Evolutionary conservation across 2,888 invertebrate genomes (phyloP).

Genomic region (Drosophila planitibia): DNA sequence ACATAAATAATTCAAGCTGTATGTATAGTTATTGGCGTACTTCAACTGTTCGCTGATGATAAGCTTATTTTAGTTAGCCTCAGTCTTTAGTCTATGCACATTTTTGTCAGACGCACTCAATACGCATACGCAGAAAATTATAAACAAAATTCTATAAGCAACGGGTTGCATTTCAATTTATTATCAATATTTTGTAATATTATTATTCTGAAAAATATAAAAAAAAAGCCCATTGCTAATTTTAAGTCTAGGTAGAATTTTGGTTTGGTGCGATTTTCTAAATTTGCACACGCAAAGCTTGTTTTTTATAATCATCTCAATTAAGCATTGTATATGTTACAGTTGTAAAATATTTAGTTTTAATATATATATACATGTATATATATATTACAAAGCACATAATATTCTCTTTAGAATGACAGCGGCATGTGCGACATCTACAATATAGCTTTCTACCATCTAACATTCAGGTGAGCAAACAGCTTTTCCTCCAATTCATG

Average conservation of each 20-base stretch:
- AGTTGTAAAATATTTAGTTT: not conserved
- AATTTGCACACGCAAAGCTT: conserved; percentile 56
- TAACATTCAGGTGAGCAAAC: conserved; percentile 39
- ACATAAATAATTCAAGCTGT: conserved; percentile 49
- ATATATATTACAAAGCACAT: not conserved
- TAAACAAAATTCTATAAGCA: not conserved
- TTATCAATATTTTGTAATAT: not conserved
- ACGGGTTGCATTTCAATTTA: not conserved
- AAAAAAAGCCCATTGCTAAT: too few relatives aligned
- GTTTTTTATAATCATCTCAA: conserved; percentile 1
- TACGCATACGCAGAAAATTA: too few relatives aligned
- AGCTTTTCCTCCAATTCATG: conserved; percentile 51
- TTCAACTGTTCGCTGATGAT: conserved; percentile 68
- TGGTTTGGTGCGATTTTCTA: not conserved
- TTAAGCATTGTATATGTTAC: conserved; percentile 50
- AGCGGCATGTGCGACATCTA: conserved; percentile 54
- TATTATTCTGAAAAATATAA: too few relatives aligned
- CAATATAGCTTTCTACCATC: conserved; percentile 58
- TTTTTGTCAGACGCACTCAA: not conserved
- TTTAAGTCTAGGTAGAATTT: too few relatives aligned
- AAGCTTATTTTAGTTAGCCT: conserved; percentile 46
- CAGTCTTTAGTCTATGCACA: conserved; percentile 60
- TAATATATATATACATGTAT: too few relatives aligned
- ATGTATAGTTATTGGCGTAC: conserved; percentile 38
- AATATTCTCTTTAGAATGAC: conserved; percentile 42